Evolutionary conservation across 1,140 invertebrate species (phyloP).

Genomic region (Hestina assimilis): DNA sequence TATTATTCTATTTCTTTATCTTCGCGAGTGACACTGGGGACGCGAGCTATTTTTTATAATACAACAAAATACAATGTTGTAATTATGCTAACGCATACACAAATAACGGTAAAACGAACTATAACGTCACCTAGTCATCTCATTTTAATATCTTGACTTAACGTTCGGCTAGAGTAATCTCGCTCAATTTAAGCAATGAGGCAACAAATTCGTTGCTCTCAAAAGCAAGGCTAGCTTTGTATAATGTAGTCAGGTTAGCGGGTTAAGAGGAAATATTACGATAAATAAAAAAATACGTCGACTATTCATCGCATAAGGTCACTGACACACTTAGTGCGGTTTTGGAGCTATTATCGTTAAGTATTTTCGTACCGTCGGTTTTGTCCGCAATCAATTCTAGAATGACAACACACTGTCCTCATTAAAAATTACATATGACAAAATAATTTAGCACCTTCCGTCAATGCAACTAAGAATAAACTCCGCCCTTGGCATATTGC

Average conservation of each 20-base stretch:
- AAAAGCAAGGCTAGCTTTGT: not conserved
- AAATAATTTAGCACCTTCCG: slow-evolving; percentile 10
- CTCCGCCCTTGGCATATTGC: slow-evolving; percentile 21
- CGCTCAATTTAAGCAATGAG: not conserved
- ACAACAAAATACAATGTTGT: too few relatives aligned
- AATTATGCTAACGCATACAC: too few relatives aligned
- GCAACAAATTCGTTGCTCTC: not conserved
- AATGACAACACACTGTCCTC: not conserved
- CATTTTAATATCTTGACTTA: too few relatives aligned
- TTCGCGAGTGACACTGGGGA: too few relatives aligned
- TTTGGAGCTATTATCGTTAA: slow-evolving; percentile 8
- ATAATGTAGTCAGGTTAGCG: not conserved
- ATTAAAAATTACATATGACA: not conserved
- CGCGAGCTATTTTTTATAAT: too few relatives aligned
- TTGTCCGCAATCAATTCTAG: slow-evolving; percentile 1
- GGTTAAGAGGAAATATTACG: slow-evolving; percentile 47
- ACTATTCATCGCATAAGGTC: slow-evolving; percentile 38
- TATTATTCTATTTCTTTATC: too few relatives aligned
- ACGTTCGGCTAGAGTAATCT: too few relatives aligned
- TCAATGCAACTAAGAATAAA: not conserved
- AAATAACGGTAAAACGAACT: too few relatives aligned
- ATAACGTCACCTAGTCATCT: too few relatives aligned
- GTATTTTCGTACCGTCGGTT: not conserved
- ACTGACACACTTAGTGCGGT: slow-evolving; percentile 34
- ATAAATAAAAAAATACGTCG: slow-evolving; percentile 34